These are phyloP conservation scores for Ceratotherium simum DNA, from an alignment of 2,113 vertebrate genomes.

Conservation along the genomic window DNA sequence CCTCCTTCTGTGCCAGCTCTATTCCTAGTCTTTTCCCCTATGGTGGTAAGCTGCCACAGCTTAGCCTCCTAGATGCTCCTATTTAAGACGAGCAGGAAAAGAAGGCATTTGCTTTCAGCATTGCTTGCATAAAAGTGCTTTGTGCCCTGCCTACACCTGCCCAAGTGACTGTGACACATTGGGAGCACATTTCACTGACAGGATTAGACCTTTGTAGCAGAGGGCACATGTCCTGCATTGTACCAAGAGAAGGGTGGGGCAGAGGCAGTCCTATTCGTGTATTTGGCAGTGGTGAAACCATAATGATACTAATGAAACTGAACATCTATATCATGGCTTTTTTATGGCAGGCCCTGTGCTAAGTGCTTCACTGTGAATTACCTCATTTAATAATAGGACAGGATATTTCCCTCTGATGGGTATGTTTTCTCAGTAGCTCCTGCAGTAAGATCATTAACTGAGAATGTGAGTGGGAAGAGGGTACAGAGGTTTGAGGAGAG, in stretches of 20 bases:
- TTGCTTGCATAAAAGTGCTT: not conserved
- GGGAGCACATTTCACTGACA: not conserved
- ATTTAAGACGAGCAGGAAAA: not conserved
- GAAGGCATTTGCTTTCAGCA: not conserved
- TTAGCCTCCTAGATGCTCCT: not conserved
- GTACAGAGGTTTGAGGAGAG: not conserved
- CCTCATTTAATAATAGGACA: not conserved
- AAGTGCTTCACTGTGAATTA: not conserved
- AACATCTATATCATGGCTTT: not conserved
- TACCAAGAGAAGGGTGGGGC: not conserved
- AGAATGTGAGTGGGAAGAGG: not conserved
- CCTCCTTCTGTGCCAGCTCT: not conserved
- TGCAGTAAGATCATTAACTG: not conserved
- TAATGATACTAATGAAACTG: constrained; percentile 37
- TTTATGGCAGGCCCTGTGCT: not conserved
- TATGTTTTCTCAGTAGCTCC: not conserved
- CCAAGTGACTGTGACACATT: not conserved
- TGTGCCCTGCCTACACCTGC: not conserved
- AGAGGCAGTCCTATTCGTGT: not conserved
- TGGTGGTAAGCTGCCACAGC: not conserved
- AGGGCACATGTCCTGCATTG: too few species aligned
- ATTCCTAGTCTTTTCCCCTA: not conserved
- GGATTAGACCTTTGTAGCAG: not conserved
- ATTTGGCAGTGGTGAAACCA: not conserved
- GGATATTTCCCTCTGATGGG: not conserved